Base-by-base conservation (phyloP, 1,140 invertebrate species). In the Chelonus insularis region DNA sequence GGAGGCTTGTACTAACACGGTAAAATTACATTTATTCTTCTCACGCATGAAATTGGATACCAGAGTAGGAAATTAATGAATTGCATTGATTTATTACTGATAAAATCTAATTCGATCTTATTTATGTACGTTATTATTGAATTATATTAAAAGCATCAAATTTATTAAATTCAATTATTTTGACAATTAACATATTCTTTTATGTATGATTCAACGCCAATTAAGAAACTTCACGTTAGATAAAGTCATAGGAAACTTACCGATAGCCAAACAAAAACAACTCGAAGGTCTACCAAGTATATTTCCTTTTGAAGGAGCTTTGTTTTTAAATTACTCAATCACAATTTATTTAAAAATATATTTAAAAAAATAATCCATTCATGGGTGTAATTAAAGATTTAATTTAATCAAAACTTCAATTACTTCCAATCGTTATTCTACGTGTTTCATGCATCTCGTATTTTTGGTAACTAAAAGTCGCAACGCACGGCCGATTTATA, bases 401-500 rank as follows among this genome's bases (percentile, higher is more conserved):
- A n/a, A 34, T 51, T 23, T 37, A 59, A 51, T 34, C 12, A n/a
- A 50, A 62, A 55, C 8, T 21, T 8, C 9, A 55, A 56, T 54
- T 39, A 59, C 43, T 62, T 62, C 52, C 39, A 29, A 65, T 60
- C 47, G 57, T 41, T 62, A 66, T 52, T 62, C 63, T 34, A 20
- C 52, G 58, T 65, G 63, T 65, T 65, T 59, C 56, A 43, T 59
- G 56, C 63, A 65, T 65, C 59, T 65, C 60, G 64, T 66, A 66
- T 66, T 66, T 66, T 66, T 66, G 64, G 64, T 60, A 66, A 66
- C 64, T 63, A 63, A 7, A 60, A 66, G 60, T 60, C 48, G 59
- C 57, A 56, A 51, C 50, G 54, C 60, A 59, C 57, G 55, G 55
- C 47, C 63, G 52, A 66, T 66, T 66, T 64, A 65, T 68, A 63